Evolutionary conservation across 2,888 invertebrate species (phyloP).

Genomic region (Eupithecia inturbata): DNA sequence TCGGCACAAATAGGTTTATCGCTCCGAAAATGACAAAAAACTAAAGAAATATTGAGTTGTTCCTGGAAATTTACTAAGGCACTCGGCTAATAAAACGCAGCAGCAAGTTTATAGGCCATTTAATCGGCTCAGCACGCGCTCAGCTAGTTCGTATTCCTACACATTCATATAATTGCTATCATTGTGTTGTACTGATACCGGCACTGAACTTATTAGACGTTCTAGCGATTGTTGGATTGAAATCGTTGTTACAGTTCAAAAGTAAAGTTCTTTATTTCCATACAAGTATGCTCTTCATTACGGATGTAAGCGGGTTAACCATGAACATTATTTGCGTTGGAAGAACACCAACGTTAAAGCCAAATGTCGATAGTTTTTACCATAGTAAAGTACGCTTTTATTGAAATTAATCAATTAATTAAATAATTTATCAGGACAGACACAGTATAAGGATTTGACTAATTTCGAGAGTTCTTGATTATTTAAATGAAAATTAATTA

Average conservation of each 20-base stretch:
- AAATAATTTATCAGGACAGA: too few species aligned
- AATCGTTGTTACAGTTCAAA: not conserved
- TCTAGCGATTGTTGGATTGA: not conserved
- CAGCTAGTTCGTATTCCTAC: constrained; percentile 55
- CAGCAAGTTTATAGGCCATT: constrained; percentile 64
- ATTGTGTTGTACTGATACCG: constrained; percentile 50
- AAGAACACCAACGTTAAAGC: too few species aligned
- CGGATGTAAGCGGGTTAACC: too few species aligned
- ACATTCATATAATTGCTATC: constrained; percentile 64
- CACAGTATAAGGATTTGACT: too few species aligned
- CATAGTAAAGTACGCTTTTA: not conserved
- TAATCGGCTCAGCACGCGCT: constrained; percentile 59
- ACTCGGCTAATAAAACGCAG: constrained; percentile 37
- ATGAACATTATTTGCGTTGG: too few species aligned
- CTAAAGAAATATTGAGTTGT: not conserved
- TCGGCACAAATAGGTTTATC: not conserved
- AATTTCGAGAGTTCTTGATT: too few species aligned
- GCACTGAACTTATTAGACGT: constrained; percentile 12
- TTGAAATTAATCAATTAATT: not conserved
- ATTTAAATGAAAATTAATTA: too few species aligned
- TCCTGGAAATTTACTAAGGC: not conserved
- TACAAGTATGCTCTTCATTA: too few species aligned
- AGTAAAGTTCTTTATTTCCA: not conserved
- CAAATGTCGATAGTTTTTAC: too few species aligned
- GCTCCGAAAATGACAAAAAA: not conserved